Base-by-base conservation (phyloP, 2,113 vertebrate genomes). In the Chionis minor region DNA sequence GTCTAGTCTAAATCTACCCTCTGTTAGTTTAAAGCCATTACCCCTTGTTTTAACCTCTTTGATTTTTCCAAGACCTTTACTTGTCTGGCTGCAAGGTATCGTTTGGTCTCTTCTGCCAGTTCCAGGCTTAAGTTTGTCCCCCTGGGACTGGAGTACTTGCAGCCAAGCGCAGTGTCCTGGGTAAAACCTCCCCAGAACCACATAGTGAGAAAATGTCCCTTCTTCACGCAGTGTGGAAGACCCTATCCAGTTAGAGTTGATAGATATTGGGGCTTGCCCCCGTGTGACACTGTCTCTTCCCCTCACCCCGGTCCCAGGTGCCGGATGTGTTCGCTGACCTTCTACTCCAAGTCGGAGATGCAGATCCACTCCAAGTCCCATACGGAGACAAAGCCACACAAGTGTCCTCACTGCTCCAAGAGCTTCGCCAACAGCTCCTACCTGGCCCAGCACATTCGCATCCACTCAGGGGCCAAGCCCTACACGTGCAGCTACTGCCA, bases 271-370 rank as follows among this genome's bases (percentile, higher is more conserved):
- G 79, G 51, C 86, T 58, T 30, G 54, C 32, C 73, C 62, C 85
- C 16, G 0, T 45, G 49, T 97, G 94, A 97, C 81, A 8, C 78
- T 97, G 40, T 97, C 80, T 73, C 94, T 97, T 95, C 94, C 93
- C 97, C 96, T 98, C 92, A 1, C 75, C 92, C 94, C 96, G 98
- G 96, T 98, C 98, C 94, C 96, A 99, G 99, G 99, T 99, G 99
- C 98, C 99, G 99, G 99, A 99, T 99, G 99, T 99, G 99, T 98
- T 99, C 99, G 93, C 98, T 99, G 98, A 99, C 99, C 97, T 99
- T 99, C 99, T 99, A 99, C 98, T 99, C 99, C 98, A 99, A 99
- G 98, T 99, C 99, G 97, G 99, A 99, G 98, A 99, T 99, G 99
- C 99, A 99, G 99, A 99, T 99, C 98, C 99, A 99, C 97, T 98